Base-by-base conservation (phyloP, 2,113 vertebrate genomes). In the Serilophus lunatus region DNA sequence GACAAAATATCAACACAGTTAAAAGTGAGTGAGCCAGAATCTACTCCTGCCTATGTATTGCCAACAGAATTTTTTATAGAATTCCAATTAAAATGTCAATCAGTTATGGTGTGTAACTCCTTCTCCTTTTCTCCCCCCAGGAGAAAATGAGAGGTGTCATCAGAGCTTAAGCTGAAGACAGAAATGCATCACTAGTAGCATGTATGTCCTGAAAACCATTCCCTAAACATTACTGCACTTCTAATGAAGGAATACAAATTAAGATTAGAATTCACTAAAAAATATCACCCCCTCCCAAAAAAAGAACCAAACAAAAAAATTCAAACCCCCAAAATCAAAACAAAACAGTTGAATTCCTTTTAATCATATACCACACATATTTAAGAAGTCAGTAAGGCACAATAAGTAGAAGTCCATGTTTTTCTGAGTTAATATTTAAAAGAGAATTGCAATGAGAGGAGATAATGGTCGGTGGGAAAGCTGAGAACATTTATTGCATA, bases 11-110 rank as follows among this genome's bases (percentile, higher is more conserved):
- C 28, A 79, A 4, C 28, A 77, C 15, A 24, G 57, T 50, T 84
- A 61, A 90, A 88, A 76, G 44, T 44, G 59, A 66, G 18, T 26
- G 25, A 87, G 29, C 10, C 60, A 77, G 19, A 81, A 33, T 63
- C 31, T 95, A 49, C 84, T 87, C 36, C 57, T 92, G 54, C 56
- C 31, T 71, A 25, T 1, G 2, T 71, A 54, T 74, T 78, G 44
- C 74, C 18, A 86, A 29, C 5, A 57, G 44, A 89, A 79, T 76
- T 84, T 40, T 76, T 93, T 82, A 84, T 42, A 85, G 82, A 91
- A 95, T 94, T 95, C 57, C 78, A 92, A 33, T 92, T 89, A 74
- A n/a, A 72, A 76, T 54, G 54, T 74, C 70, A 76, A 38, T 65
- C 26, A 57, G 18, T 70, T 82, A 65, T 54, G 59, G 11, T 80